phyloP scores from a whole-genome alignment of 2,113 vertebrate genomes.

The Heterochromis multidens region DNA sequence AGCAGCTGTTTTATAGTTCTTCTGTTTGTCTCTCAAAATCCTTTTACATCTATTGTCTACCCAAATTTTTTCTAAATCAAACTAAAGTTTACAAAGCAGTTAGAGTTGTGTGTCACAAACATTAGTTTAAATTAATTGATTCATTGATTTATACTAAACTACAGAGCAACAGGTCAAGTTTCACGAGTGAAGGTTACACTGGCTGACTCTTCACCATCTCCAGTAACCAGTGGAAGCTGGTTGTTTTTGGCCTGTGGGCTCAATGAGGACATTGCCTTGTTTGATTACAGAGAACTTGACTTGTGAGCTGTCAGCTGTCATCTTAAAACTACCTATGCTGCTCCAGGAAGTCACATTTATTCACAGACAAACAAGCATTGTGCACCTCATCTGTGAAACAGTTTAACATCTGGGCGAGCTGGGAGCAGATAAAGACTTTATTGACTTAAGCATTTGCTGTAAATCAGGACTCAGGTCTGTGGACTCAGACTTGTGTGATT shows the following conservation, averaged over 20 bases:
- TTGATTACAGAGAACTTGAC: slow-evolving; percentile 33
- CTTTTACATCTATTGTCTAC: slow-evolving; percentile 4
- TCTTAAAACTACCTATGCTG: slow-evolving; percentile 35
- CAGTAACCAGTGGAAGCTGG: slow-evolving; percentile 1
- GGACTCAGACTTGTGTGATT: slow-evolving; percentile 15
- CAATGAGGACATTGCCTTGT: neutral
- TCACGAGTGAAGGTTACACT: neutral
- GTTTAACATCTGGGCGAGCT: slow-evolving; percentile 22
- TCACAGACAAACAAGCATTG: slow-evolving; percentile 7
- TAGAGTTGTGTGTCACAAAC: neutral
- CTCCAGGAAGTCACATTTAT: slow-evolving; percentile 30
- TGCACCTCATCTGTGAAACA: slow-evolving; percentile 54
- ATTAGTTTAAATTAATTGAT: neutral
- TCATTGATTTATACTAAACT: neutral
- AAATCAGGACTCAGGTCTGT: slow-evolving; percentile 38
- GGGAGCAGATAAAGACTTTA: slow-evolving; percentile 30
- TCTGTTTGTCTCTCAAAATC: slow-evolving; percentile 3
- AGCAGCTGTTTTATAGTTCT: slow-evolving; percentile 16
- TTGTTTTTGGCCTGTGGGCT: slow-evolving; percentile 5
- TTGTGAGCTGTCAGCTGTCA: slow-evolving; percentile 24
- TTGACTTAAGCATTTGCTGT: slow-evolving; percentile 54
- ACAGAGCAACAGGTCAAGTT: neutral
- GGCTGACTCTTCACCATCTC: neutral
- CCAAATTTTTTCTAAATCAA: neutral
- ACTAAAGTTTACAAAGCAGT: neutral